These are phyloP conservation scores for Corella eumyota DNA, from an alignment of 23 tunicate genomes.

Conservation along the genomic window DNA sequence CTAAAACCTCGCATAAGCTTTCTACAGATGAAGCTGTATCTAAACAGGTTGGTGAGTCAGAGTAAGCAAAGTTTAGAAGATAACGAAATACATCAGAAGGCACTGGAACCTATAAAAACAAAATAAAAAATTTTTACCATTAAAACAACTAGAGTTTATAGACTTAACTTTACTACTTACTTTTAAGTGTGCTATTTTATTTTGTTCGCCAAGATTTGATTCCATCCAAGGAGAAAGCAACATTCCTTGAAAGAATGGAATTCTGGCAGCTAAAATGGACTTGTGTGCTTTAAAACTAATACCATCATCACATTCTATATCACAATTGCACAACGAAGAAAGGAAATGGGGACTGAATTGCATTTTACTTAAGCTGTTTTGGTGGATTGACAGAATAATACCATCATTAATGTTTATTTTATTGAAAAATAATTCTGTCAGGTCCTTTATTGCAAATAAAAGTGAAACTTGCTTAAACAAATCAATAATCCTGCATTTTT, in stretches of 20 bases:
- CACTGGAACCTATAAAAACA: constrained; percentile 60
- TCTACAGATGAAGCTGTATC: constrained; percentile 22
- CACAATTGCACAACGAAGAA: constrained; percentile 37
- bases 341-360: constrained; percentile 12
- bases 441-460: neutral
- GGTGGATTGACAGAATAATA: neutral
- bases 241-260: constrained; percentile 75
- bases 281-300: constrained; percentile 47
- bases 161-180: neutral
- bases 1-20: constrained; percentile 53
- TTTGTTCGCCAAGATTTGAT: neutral
- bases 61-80: constrained; percentile 59
- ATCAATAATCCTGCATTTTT: neutral
- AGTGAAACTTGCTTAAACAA: neutral
- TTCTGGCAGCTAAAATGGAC: constrained; percentile 61
- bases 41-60: constrained; percentile 20
- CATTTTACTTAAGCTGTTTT: neutral
- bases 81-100: constrained; percentile 50
- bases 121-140: no score
- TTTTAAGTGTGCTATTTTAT: constrained; percentile 9
- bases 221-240: constrained; percentile 59
- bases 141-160: no score
- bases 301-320: constrained; percentile 50
- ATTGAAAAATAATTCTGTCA: neutral
- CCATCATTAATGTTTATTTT: neutral